Evolutionary conservation across 2,888 invertebrate species (phyloP).

Genomic region (Sarcophaga rosellei): DNA sequence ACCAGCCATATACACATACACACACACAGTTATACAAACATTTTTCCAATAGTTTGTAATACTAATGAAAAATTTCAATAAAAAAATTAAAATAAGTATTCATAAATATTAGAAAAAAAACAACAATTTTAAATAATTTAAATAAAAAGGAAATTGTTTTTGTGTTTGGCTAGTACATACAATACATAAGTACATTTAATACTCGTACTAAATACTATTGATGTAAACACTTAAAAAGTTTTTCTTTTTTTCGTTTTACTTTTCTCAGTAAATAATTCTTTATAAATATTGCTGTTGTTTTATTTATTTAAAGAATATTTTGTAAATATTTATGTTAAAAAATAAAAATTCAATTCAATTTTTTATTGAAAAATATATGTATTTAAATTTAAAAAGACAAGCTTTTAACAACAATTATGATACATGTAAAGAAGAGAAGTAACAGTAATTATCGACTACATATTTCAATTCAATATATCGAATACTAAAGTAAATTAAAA

Average conservation of each 20-base stretch:
- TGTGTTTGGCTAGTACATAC: background rate
- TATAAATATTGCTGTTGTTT: too few relatives aligned
- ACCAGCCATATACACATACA: too few relatives aligned
- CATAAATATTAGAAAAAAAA: background rate
- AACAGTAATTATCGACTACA: too few relatives aligned
- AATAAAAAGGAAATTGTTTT: slow-evolving; percentile 54
- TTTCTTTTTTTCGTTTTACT: background rate
- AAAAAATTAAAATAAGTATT: background rate
- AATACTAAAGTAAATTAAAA: too few relatives aligned
- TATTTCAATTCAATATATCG: too few relatives aligned
- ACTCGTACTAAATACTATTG: background rate
- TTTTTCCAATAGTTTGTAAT: too few relatives aligned
- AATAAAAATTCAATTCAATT: background rate
- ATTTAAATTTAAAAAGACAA: background rate
- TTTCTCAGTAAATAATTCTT: too few relatives aligned
- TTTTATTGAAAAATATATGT: background rate
- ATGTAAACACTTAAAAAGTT: background rate
- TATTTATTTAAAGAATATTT: too few relatives aligned
- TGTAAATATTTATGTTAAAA: background rate
- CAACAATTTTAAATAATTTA: slow-evolving; percentile 5
- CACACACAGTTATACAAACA: too few relatives aligned
- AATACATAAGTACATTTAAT: too few relatives aligned
- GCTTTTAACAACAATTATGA: background rate
- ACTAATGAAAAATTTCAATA: too few relatives aligned
- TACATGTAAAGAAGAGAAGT: too few relatives aligned